phyloP scores from a whole-genome alignment of 2,888 invertebrate genomes.

The Cryptosula pallasiana region DNA sequence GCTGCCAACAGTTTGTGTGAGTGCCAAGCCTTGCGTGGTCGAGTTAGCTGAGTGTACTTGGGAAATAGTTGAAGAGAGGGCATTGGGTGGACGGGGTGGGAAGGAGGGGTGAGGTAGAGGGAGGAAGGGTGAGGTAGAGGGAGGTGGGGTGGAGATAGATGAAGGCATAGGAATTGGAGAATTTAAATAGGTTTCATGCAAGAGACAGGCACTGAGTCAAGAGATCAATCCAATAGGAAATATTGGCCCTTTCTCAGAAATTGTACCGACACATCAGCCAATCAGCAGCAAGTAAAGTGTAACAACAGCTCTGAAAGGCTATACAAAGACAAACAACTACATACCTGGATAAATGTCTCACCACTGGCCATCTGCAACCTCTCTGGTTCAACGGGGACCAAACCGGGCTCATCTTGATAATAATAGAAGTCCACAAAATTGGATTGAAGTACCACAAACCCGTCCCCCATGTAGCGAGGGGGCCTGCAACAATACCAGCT shows the following conservation, averaged over 20 bases:
- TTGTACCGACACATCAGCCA: neutral
- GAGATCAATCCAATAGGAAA: neutral
- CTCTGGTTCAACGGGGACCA: conserved; percentile 86
- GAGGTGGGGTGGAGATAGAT: neutral
- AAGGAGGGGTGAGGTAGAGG: too few species aligned
- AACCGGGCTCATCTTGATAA: conserved; percentile 90
- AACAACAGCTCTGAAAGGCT: neutral
- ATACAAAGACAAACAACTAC: neutral
- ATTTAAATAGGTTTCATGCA: neutral
- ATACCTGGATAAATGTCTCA: conserved; percentile 64
- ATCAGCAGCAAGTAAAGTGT: neutral
- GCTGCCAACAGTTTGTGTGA: too few species aligned
- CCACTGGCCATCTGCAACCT: conserved; percentile 83
- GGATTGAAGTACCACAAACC: conserved; percentile 92
- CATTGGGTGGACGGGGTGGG: too few species aligned
- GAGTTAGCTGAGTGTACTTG: too few species aligned
- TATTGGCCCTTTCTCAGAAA: neutral
- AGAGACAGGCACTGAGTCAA: conserved; percentile 60
- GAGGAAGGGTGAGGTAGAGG: too few species aligned
- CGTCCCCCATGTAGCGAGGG: conserved; percentile 95
- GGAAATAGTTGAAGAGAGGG: too few species aligned
- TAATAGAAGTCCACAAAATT: conserved; percentile 91
- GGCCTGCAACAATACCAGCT: conserved; percentile 62
- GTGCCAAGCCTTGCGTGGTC: too few species aligned
- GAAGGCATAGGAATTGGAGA: neutral